Base-by-base conservation (phyloP, 53 echinoderm and acorn worm genomes). In the Henricia sp. region DNA sequence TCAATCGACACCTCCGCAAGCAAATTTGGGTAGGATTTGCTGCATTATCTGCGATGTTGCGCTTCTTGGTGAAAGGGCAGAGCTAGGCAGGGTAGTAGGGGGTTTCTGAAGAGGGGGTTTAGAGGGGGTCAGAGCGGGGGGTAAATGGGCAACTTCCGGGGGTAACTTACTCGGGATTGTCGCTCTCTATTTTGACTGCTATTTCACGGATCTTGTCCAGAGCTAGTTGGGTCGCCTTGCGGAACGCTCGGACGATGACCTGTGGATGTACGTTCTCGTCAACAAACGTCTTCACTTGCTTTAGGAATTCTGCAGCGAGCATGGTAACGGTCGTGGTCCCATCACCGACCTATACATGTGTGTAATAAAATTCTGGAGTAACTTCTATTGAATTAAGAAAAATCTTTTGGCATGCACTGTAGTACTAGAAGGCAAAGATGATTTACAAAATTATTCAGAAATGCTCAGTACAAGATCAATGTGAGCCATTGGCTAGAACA, bases 251-350 rank as follows among this genome's bases (percentile, higher is more conserved):
- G 83, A 94, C 72, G 68, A 97, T 97, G 41, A 94, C 94, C 88
- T 97, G 97, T 10, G 96, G 97, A 67, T 97, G 97, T 33, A 97
- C 97, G 36, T 90, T 88, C 86, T 97, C 97, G 55, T 97, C 94
- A 0, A 94, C 85, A 58, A 86, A 94, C 10, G 82, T 42, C 69
- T 97, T 97, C 29, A 97, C 94, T 86, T 96, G 94, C 76, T 97
- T 94, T 0, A 94, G 88, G 37, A 97, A 84, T 53, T 97, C 92
- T 29, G 97, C 97, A 16, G 97, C 94, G 27, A 97, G 82, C 89
- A 97, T 88, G 14, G 97, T 97, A 6, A 94, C 97, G 16, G 94
- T 90, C 25, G 94, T 94, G 40, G 97, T 94, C 1, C 92, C 94
- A 74, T 92, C 97, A 26, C 94, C 97, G 38, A 97, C 97, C 97